Evolutionary conservation across 2,888 invertebrate genomes (phyloP).

Genomic region (Ecliptopera silaceata): DNA sequence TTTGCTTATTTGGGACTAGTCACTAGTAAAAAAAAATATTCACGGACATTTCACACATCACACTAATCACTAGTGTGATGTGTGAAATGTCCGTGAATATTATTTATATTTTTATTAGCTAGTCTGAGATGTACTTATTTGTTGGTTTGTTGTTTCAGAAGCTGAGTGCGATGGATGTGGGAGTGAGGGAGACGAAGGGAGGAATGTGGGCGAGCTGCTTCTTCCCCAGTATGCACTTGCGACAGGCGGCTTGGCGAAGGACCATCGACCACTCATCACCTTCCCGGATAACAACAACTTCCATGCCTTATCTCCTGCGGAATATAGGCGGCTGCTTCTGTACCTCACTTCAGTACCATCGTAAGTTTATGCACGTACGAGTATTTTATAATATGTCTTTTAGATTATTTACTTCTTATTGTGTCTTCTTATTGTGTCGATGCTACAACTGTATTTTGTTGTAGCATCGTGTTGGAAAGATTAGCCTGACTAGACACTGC

Average conservation of each 20-base stretch:
- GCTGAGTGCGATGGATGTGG: slow-evolving; percentile 80
- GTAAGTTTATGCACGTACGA: slow-evolving; percentile 84
- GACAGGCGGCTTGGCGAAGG: slow-evolving; percentile 96
- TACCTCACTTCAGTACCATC: slow-evolving; percentile 98
- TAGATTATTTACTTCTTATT: no score
- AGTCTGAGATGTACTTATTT: not conserved
- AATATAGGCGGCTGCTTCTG: slow-evolving; percentile 95
- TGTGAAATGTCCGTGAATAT: no score
- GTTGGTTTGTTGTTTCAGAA: slow-evolving; percentile 58
- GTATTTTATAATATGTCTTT: no score
- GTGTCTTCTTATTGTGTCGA: no score
- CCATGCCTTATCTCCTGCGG: slow-evolving; percentile 90
- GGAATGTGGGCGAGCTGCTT: slow-evolving; percentile 93
- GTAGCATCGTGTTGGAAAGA: no score
- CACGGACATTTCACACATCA: no score
- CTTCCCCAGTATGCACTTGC: slow-evolving; percentile 95
- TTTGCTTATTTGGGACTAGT: no score
- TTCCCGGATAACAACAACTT: slow-evolving; percentile 97
- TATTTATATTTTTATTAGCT: not conserved
- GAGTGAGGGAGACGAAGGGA: slow-evolving; percentile 85
- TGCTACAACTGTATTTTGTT: no score
- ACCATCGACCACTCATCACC: slow-evolving; percentile 96
- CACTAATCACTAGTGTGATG: no score
- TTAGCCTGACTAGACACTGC: no score
- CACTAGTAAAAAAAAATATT: no score